These are phyloP conservation scores for Apodemia hepburni DNA, from an alignment of 2,888 invertebrate species.

Conservation along the genomic window DNA sequence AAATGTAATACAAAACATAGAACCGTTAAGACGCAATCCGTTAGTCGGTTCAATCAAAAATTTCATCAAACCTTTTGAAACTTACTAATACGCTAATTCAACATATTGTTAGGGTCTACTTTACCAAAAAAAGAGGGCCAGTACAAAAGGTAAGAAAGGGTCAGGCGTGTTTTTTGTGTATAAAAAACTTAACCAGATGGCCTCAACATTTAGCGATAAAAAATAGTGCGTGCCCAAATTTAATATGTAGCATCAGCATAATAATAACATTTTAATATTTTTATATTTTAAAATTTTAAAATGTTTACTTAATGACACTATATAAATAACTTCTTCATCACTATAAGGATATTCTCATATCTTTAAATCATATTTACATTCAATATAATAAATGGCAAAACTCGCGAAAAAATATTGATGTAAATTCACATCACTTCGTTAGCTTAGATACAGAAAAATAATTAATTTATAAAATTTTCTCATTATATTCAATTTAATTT, in stretches of 20 bases:
- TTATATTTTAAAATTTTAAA: too few relatives aligned
- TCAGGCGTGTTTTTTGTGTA: conserved; percentile 70
- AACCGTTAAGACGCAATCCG: conserved; percentile 75
- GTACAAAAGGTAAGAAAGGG: conserved; percentile 77
- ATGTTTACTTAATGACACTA: too few relatives aligned
- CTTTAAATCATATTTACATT: too few relatives aligned
- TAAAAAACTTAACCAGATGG: conserved; percentile 77
- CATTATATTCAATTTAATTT: too few relatives aligned
- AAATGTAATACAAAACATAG: conserved; percentile 33
- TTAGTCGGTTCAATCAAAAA: conserved; percentile 73
- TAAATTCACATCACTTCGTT: too few relatives aligned
- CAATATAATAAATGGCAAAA: too few relatives aligned
- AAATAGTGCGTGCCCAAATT: conserved; percentile 72
- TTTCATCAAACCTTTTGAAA: conserved; percentile 73
- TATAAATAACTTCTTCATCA: too few relatives aligned
- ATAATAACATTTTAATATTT: conserved; percentile 13
- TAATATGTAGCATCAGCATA: conserved; percentile 54
- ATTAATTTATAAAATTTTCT: too few relatives aligned
- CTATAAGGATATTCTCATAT: too few relatives aligned
- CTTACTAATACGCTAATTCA: conserved; percentile 77
- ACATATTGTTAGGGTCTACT: conserved; percentile 70
- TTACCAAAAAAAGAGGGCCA: conserved; percentile 63
- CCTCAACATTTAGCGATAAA: conserved; percentile 71
- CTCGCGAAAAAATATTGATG: too few relatives aligned
- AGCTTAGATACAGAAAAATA: too few relatives aligned